phyloP scores from a whole-genome alignment of 2,113 vertebrate genomes.

The Origma solitaria region DNA sequence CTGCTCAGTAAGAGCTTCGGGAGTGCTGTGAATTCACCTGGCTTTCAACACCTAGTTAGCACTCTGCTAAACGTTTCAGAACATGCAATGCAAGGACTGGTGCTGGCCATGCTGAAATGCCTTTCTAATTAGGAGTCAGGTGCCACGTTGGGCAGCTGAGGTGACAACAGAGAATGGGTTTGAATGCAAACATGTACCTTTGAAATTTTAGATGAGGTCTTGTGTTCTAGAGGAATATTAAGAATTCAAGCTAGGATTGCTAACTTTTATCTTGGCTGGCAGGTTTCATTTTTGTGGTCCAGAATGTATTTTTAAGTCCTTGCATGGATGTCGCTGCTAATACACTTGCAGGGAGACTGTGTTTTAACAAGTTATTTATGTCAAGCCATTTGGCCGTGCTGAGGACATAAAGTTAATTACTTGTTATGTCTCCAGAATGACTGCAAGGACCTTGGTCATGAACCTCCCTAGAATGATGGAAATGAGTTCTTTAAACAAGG shows the following conservation, averaged over 20 bases:
- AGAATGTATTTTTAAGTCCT: background rate
- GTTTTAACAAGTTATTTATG: background rate
- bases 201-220: background rate
- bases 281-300: background rate
- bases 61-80: background rate
- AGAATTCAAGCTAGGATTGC: background rate
- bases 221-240: background rate
- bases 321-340: background rate
- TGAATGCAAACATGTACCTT: background rate
- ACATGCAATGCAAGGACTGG: background rate
- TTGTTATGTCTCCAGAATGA: background rate
- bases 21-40: slow-evolving; percentile 1
- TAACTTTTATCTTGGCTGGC: background rate
- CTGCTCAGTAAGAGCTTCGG: background rate
- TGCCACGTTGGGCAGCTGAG: background rate
- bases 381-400: background rate
- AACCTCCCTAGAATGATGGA: background rate
- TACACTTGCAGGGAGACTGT: background rate
- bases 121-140: slow-evolving; percentile 10
- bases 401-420: background rate
- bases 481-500: background rate
- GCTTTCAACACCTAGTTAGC: slow-evolving; percentile 14
- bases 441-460: background rate
- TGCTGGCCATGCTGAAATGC: background rate
- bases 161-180: background rate